phyloP scores from a whole-genome alignment of 2,888 invertebrate genomes.

The Drosophila aldrichi region DNA sequence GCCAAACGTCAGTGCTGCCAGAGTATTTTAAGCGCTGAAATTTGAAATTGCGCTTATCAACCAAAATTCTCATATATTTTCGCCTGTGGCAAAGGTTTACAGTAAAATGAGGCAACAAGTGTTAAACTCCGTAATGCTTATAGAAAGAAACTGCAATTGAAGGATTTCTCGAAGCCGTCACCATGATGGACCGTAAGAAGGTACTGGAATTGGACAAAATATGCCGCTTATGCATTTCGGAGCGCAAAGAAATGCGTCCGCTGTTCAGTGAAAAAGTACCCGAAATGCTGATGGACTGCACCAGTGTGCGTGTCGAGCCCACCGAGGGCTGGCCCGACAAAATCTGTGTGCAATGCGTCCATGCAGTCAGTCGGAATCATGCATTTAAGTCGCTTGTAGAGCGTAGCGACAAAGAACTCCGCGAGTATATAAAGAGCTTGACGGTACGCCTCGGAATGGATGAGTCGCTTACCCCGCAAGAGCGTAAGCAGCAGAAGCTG shows the following conservation, averaged over 20 bases:
- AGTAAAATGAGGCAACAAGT: conserved; percentile 25
- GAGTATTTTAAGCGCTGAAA: conserved; percentile 24
- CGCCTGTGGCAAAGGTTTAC: conserved; percentile 12
- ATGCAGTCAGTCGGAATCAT: conserved; percentile 88
- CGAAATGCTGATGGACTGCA: conserved; percentile 89
- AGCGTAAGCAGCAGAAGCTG: conserved; percentile 60
- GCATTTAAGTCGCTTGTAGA: conserved; percentile 88
- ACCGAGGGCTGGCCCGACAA: conserved; percentile 88
- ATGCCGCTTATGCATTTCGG: conserved; percentile 88
- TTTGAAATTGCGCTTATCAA: conserved; percentile 40
- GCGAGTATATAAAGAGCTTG: conserved; percentile 85
- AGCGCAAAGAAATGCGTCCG: conserved; percentile 89
- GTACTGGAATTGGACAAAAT: conserved; percentile 87
- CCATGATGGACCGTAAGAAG: conserved; percentile 84
- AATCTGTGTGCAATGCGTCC: conserved; percentile 88
- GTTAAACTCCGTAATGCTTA: not conserved
- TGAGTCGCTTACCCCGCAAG: conserved; percentile 63
- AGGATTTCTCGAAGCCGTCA: conserved; percentile 8
- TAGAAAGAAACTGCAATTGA: conserved; percentile 18
- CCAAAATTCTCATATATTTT: conserved; percentile 38
- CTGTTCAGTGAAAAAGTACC: conserved; percentile 88
- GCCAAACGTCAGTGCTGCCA: conserved; percentile 41
- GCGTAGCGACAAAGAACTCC: conserved; percentile 87
- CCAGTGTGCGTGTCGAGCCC: conserved; percentile 87
- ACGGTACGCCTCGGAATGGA: conserved; percentile 84